phyloP scores from a whole-genome alignment of 2,888 invertebrate genomes.

The Aelia acuminata region DNA sequence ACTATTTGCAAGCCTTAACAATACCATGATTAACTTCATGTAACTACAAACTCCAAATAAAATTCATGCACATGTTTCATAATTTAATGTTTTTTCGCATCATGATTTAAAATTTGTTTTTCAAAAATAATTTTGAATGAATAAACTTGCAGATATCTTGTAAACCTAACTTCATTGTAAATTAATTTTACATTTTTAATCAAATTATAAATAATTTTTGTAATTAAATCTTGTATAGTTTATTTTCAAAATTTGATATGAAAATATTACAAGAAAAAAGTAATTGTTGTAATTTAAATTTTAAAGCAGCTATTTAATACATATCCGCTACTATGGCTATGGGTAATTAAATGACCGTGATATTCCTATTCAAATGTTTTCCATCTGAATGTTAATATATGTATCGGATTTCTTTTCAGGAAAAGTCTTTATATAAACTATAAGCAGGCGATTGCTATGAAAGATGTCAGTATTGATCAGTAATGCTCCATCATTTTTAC shows the following conservation, averaged over 20 bases:
- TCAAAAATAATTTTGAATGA: not conserved
- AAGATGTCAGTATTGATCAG: constrained; percentile 58
- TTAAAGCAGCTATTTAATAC: constrained; percentile 30
- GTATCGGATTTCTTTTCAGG: constrained; percentile 64
- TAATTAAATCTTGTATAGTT: not conserved
- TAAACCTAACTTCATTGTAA: constrained; percentile 52
- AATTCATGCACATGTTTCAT: constrained; percentile 26
- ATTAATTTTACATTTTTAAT: constrained; percentile 54
- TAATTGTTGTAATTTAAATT: constrained; percentile 15
- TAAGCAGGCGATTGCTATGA: constrained; percentile 57
- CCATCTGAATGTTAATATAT: constrained; percentile 56
- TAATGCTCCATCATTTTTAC: constrained; percentile 43
- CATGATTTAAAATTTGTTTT: not conserved
- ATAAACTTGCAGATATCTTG: constrained; percentile 18
- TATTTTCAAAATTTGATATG: not conserved
- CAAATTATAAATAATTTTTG: not conserved
- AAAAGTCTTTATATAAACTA: constrained; percentile 63
- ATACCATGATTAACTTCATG: not conserved
- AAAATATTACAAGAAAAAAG: constrained; percentile 12
- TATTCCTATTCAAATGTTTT: constrained; percentile 17
- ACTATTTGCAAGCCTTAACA: not conserved
- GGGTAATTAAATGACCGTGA: constrained; percentile 42
- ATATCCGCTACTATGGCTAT: constrained; percentile 15
- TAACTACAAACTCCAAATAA: not conserved
- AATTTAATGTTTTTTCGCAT: not conserved